Base-by-base conservation (phyloP, 2,797 vertebrate species). In the Macrochelys suwanniensis region DNA sequence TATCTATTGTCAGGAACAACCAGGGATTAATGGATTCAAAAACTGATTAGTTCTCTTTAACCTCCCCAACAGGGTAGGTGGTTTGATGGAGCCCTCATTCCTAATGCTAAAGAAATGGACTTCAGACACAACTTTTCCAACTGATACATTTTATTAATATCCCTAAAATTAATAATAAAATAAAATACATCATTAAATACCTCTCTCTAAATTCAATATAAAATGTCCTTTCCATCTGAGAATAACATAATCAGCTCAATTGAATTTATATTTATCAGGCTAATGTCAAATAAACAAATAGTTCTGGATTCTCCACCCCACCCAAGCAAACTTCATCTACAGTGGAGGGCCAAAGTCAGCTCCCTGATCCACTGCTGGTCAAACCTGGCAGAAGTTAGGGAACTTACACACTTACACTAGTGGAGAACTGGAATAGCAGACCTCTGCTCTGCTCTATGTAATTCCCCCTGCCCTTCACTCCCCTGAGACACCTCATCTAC, bases 11-110 rank as follows among this genome's bases (percentile, higher is more conserved):
- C 25, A 59, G 54, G 42, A 85, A 49, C 45, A 59, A 25, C 4
- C 37, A 25, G 57, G 84, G 11, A 15, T 37, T 45, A 28, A 54
- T 71, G 5, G 65, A 71, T 71, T 71, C n/a, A 17, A 71, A 71
- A n/a, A 42, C 19, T 71, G 19, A 71, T 71, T 71, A 37, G 9
- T 26, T 74, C 80, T 82, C 42, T 87, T 95, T 87, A 26, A 85
- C 5, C 19, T 89, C n/a, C 49, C 33, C 21, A 42, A 5, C 50
- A 25, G 84, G 59, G 28, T 89, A 26, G 1, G 86, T 8, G 26
- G 47, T 49, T 47, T 47, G 76, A 7, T 47, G 47, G 45, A 71
- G 28, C 26, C 25, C 47, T 49, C 26, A 31, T 50, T 49, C 7
- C 28, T 49, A 11, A 49, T 15, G 26, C 47, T 51, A 50, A 33